These are phyloP conservation scores for Lytechinus variegatus DNA, from an alignment of 35 echinoderm and acorn worm species.

Conservation along the genomic window DNA sequence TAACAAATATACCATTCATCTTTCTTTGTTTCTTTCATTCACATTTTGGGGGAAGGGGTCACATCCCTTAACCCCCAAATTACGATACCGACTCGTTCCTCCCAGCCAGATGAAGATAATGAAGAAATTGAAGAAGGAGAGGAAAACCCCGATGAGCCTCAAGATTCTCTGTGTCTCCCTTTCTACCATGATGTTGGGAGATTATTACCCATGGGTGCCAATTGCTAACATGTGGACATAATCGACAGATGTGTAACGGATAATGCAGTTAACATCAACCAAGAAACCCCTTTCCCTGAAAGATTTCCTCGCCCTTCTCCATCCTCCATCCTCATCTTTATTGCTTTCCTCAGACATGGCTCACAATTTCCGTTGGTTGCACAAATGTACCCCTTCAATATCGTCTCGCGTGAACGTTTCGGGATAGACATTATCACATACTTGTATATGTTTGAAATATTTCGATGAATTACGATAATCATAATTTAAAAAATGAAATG, in stretches of 20 bases:
- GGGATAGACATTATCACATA: too few relatives aligned
- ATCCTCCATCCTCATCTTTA: neutral
- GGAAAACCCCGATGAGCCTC: neutral
- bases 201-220: slow-evolving; percentile 36
- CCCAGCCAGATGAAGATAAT: neutral
- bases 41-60: neutral
- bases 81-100: neutral
- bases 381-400: too few relatives aligned
- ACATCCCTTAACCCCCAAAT: neutral
- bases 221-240: slow-evolving; percentile 31
- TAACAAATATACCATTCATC: too few relatives aligned
- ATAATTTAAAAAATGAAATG: too few relatives aligned
- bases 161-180: neutral
- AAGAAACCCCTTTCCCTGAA: neutral
- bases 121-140: neutral
- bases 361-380: too few relatives aligned
- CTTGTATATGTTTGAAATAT: too few relatives aligned
- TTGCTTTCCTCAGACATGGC: neutral
- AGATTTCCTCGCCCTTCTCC: neutral
- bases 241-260: slow-evolving; percentile 37
- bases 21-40: too few relatives aligned
- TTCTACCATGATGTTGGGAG: neutral
- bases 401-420: too few relatives aligned
- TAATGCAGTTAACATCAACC: slow-evolving; percentile 27
- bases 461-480: too few relatives aligned